phyloP scores from a whole-genome alignment of 2,797 vertebrate genomes.

The Myotis daubentonii region DNA sequence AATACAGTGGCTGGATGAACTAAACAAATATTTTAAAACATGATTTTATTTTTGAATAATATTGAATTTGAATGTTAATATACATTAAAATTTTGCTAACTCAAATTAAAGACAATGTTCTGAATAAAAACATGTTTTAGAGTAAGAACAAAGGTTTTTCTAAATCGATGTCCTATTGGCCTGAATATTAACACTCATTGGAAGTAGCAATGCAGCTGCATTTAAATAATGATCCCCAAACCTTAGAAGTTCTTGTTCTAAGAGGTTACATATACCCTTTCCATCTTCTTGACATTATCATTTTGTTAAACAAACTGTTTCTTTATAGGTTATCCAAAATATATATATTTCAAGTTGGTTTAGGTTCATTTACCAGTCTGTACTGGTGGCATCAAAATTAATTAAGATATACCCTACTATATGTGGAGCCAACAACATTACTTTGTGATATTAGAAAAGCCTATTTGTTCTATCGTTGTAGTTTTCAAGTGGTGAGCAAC shows the following conservation, averaged over 20 bases:
- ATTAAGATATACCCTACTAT: background rate
- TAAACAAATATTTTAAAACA: background rate
- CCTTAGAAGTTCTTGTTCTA: constrained; percentile 12
- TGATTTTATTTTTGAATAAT: constrained; percentile 1
- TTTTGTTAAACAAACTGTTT: constrained; percentile 50
- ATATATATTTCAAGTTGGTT: constrained; percentile 42
- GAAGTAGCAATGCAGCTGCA: background rate
- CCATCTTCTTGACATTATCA: constrained; percentile 57
- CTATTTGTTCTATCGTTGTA: constrained; percentile 8
- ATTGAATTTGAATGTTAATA: constrained; percentile 25
- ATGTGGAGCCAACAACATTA: background rate
- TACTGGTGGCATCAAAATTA: constrained; percentile 29
- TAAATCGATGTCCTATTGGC: background rate
- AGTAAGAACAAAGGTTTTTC: constrained; percentile 18
- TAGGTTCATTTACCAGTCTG: constrained; percentile 31
- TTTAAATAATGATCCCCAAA: constrained; percentile 48
- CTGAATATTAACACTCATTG: constrained; percentile 35
- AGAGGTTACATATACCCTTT: constrained; percentile 7
- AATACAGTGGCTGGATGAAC: constrained; percentile 7
- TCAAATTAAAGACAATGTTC: constrained; percentile 55
- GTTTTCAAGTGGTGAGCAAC: constrained; percentile 24
- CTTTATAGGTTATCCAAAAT: constrained; percentile 52
- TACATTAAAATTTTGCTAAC: constrained; percentile 20
- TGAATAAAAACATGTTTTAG: constrained; percentile 37
- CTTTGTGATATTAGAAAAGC: background rate